Evolutionary conservation across 2,113 vertebrate genomes (phyloP), one percentile per base, ranked within the genome.

Genomic region (Ophthalmolycus amberensis): DNA sequence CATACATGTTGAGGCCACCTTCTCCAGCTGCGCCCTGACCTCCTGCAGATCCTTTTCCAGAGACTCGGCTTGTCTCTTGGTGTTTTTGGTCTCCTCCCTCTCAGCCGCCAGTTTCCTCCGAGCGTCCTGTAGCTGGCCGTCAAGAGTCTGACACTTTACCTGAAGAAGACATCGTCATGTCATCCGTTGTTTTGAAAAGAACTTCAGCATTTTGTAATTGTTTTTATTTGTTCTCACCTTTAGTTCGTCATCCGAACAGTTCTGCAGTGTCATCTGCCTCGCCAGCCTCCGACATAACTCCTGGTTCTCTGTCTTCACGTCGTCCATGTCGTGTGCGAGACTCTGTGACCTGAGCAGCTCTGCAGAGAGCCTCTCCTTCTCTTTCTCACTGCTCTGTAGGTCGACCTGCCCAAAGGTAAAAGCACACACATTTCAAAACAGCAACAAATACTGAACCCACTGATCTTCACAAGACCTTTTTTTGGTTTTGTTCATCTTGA

Each of bases 301-400:
- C 64, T 74, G 85, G 82, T 93, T 92, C 83, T 94, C 90, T 0
- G 18, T 72, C 80, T 48, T 70, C 73, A 93, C 15, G 8, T 77
- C 84, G 5, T 91, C 89, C 27, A 87, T 16, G 27, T 68, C 56
- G 2, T 48, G 63, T 0, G 3, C 22, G 15, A 82, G n/a, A 25
- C 16, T 72, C 6, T 90, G 71, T 22, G 89, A 40, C 54, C 38
- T 85, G 29, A 81, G 80, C 22, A 94, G 83, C 79, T 95, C 91
- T 2, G 52, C 77, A 7, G 18, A n/a, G 6, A 95, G 72, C 40
- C 80, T 79, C 38, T 89, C 83, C 0, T 92, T 95, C 32, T 94
- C 92, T 22, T 89, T 95, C 71, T 80, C 82, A 11, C 86, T 91
- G 88, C 75, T 94, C 84, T 94, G 89, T 12, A 95, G 81, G 75